A percentile compares a stretch with the other conserved stretches of the same genome.
Conservation (phyloP, 1,140 invertebrate genomes). For the Drosophila nigrodunni region DNA sequence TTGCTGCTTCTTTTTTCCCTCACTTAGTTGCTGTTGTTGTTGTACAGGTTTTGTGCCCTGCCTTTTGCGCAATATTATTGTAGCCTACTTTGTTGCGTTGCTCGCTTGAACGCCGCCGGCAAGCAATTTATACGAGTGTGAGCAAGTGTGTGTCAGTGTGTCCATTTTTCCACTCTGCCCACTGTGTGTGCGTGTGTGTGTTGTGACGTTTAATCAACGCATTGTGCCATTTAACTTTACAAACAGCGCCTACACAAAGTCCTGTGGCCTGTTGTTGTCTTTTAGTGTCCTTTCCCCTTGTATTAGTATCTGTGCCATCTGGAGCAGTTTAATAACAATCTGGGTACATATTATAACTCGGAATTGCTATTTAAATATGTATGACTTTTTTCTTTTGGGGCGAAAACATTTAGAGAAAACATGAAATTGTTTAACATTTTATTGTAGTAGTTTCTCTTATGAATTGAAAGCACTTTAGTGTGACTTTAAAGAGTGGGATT, state of each 20-base stretch:
- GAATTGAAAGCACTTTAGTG: not conserved
- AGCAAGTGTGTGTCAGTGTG: slow-evolving; percentile 11
- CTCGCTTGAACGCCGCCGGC: slow-evolving; percentile 39
- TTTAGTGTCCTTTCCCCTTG: not conserved
- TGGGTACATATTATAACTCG: slow-evolving; percentile 31
- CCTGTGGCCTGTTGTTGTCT: slow-evolving; percentile 31
- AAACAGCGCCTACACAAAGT: slow-evolving; percentile 59
- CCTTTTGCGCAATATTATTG: slow-evolving; percentile 68
- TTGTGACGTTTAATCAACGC: slow-evolving; percentile 77
- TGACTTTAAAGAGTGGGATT: not conserved
- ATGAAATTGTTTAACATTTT: slow-evolving; percentile 10
- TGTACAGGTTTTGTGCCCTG: slow-evolving; percentile 56
- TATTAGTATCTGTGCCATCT: slow-evolving; percentile 17
- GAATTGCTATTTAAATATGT: slow-evolving; percentile 38
- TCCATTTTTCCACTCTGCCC: not conserved
- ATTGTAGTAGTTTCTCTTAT: not conserved
- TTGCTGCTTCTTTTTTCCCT: slow-evolving; percentile 1
- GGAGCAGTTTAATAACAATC: slow-evolving; percentile 43
- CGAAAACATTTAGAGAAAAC: not conserved
- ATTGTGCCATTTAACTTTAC: slow-evolving; percentile 75
- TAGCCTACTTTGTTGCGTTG: slow-evolving; percentile 54
- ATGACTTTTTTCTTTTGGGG: slow-evolving; percentile 20
- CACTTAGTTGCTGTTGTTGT: slow-evolving; percentile 17
- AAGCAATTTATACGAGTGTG: slow-evolving; percentile 40
- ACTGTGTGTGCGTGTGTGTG: slow-evolving; percentile 42